Evolutionary conservation across 2,888 invertebrate species (phyloP), one percentile per base, ranked within the genome.

Genomic region (Orgyia antiqua): DNA sequence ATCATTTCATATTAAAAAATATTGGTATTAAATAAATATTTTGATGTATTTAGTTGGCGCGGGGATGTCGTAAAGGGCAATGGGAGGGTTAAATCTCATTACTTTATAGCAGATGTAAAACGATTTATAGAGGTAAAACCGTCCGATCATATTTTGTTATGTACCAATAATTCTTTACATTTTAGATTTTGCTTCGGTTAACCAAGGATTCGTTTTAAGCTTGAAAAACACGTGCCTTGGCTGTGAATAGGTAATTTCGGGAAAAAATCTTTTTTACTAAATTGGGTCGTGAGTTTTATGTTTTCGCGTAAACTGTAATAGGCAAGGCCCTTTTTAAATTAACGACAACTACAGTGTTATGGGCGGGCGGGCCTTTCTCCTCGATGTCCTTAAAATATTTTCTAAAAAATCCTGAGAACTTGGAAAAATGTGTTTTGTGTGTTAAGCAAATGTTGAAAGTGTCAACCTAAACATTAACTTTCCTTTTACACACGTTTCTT

Each of bases 41-140:
- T 72, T 70, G 74, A 73, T 74, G 65, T 70, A 76, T 77, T 67
- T 59, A 60, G 59, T 57, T 45, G 57, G 57, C 52, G 57, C 53
- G 65, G 63, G 66, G 57, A 58, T 63, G 69, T 75, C 77, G 73
- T 82, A 82, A 83, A 80, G 56, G 70, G 57, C 67, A 70, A 75
- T 71, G 63, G 66, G 70, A 68, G 74, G 80, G 79, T 74, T 79
- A 78, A 82, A 84, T 78, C 77, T 78, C 77, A 78, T 82, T 82
- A 82, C 79, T 79, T 82, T 82, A 82, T 78, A 66, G 79, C 68
- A 74, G 75, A 79, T 76, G 78, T 77, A 76, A 78, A 79, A 61
- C 72, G 73, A 78, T 80, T 79, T 80, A 78, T 78, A 58, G 72
- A 67, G 77, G 76, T 71, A 65, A 55, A 34, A 59, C 66, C 66